Base-by-base conservation (phyloP, 92 coral and sea anemone species). In the Phenganax subtilis region DNA sequence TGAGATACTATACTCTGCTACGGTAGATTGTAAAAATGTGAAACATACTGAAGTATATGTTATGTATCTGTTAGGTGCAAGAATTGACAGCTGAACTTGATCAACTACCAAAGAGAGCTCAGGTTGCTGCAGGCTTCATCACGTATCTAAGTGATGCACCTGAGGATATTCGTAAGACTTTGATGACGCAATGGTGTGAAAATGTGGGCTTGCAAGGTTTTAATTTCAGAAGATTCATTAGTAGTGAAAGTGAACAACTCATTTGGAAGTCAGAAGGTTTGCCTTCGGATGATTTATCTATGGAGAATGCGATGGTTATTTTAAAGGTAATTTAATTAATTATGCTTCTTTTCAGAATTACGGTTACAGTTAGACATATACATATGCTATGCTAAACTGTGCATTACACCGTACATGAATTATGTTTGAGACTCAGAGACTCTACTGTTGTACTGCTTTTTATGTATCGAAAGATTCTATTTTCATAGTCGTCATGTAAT, bases 201-300 rank as follows among this genome's bases (percentile, higher is more conserved):
- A 90, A 80, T 55, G 86, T 88, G 8, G 97, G 91, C 30, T 91
- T 96, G 47, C 96, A 96, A 52, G 96, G 93, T 11, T 96, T 96
- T 87, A 97, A 96, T 85, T 92, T 96, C 85, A 92, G 99, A 81
- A 91, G 99, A 37, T 96, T 96, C 79, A 90, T 96, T 90, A 96
- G 99, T 61, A 96, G 97, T 9, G 99, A 96, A 86, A 96, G 99
- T 77, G 99, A 96, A 66, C 99, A 96, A 76, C 87, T 96, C 37
- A 93, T 88, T 4, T 96, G 99, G 99, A 96, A 96, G 78, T 91
- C 99, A 47, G 99, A 96, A 81, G 99, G 99, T 11, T 77, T 96
- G 72, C 99, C 99, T 3, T 91, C 97, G 61, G 99, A 96, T 84
- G 99, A 96, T 72, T 88, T 96, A 52, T 96, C 99, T 63, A 96